phyloP scores from a whole-genome alignment of 2,113 vertebrate species.

The Cynocephalus volans region DNA sequence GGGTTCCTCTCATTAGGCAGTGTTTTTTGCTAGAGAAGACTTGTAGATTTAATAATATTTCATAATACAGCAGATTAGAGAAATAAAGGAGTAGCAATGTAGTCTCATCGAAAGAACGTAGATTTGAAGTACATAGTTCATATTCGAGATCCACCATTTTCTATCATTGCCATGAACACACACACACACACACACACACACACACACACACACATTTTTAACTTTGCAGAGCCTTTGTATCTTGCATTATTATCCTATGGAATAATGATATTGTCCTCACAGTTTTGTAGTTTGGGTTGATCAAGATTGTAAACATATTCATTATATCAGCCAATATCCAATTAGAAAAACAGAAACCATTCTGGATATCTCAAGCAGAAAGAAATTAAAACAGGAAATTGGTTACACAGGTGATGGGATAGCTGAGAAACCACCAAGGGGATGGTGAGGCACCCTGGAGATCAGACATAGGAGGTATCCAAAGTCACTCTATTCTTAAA shows the following conservation, averaged over 20 bases:
- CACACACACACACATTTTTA: background rate
- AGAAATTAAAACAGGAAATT: constrained; percentile 14
- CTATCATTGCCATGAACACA: background rate
- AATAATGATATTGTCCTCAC: background rate
- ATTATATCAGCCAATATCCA: background rate
- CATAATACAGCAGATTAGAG: background rate
- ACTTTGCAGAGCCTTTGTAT: background rate
- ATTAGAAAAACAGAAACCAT: background rate
- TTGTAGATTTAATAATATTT: background rate
- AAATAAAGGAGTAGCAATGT: background rate
- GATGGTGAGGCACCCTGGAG: background rate
- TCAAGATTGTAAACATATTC: background rate
- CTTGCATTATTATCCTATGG: background rate
- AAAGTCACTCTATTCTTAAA: background rate
- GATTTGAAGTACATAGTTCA: background rate
- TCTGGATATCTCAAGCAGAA: background rate
- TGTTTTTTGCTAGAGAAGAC: background rate
- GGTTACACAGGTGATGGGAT: background rate
- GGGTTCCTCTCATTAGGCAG: background rate
- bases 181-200: background rate
- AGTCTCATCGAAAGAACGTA: background rate
- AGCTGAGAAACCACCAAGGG: background rate
- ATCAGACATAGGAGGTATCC: background rate
- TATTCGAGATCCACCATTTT: background rate
- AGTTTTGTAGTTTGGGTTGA: constrained; percentile 12